Conservation (phyloP, 2,888 invertebrate species). For the Aricia artaxerxes region DNA sequence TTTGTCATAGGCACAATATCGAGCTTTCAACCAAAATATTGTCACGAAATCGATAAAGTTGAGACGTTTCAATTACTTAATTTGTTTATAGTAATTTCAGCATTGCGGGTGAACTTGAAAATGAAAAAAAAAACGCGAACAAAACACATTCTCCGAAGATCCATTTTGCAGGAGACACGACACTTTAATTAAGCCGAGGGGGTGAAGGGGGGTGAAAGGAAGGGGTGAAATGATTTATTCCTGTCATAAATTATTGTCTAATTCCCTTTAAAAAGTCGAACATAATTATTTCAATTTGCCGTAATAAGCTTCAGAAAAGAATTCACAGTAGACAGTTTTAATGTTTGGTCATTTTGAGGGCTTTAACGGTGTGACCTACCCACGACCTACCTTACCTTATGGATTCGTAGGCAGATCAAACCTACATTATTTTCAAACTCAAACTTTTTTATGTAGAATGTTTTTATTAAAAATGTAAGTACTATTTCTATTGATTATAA, state of each 20-base stretch:
- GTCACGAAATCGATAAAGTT: not conserved
- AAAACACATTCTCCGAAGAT: constrained; percentile 21
- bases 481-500: too few relatives aligned
- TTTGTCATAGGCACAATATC: too few relatives aligned
- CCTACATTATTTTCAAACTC: not conserved
- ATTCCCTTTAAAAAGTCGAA: constrained; percentile 3
- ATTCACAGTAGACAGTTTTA: not conserved
- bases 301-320: not conserved
- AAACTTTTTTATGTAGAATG: too few relatives aligned
- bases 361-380: not conserved
- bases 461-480: too few relatives aligned
- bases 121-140: not conserved
- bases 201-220: too few relatives aligned
- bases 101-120: not conserved
- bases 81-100: not conserved
- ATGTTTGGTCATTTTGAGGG: not conserved
- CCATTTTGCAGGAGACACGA: constrained; percentile 17
- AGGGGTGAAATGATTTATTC: constrained; percentile 15
- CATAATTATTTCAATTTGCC: not conserved
- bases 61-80: not conserved
- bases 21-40: not conserved
- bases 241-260: constrained; percentile 19
- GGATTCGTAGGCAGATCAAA: not conserved
- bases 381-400: not conserved
- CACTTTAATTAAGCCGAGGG: constrained; percentile 15